Base-by-base conservation (phyloP, 1,140 invertebrate species). In the Nasonia giraulti region DNA sequence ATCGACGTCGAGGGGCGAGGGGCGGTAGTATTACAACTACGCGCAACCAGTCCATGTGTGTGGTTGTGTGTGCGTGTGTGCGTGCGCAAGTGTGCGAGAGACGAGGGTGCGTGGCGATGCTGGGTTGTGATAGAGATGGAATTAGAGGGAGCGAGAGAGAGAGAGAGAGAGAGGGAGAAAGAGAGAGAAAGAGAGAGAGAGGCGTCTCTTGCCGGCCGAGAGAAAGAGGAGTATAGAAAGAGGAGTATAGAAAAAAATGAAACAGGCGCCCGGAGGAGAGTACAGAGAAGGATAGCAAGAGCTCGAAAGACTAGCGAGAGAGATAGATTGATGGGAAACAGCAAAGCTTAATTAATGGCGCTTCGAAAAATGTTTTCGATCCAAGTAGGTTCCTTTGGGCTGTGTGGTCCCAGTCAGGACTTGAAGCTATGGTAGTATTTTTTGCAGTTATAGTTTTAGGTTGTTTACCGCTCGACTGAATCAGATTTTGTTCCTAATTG, bases 291-390 rank as follows among this genome's bases (percentile, higher is more conserved):
- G 55, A 62, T 68, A 20, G 14, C 10, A 0, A 40, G 40, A 44
- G 17, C 11, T 55, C 10, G 17, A 77, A n/a, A 77, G 55, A 81
- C 31, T 71, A 37, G 78, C 12, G 23, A 69, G 2, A 37, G 20
- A 17, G 50, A 69, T n/a, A 77, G 79, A 81, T 66, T 76, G 77
- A 81, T 81, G 78, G 71, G 78, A 85, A 85, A 80, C 83, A 44
- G 84, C 73, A 12, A 40, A 79, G 80, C 80, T 83, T 86, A 86
- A 86, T 86, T 86, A 83, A 86, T 86, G 85, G 80, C 80, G 77
- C 79, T 86, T 83, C 76, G 76, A 82, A 82, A 86, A 86, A 86
- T 82, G 44, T 44, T 82, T 62, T 33, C 71, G 82, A 50, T 73
- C 62, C 10, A 55, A 31, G 20, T 73, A 17, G 12, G n/a, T 75